These are phyloP conservation scores for Dendropsophus ebraccatus DNA, from an alignment of 2,113 vertebrate species.

Conservation along the genomic window DNA sequence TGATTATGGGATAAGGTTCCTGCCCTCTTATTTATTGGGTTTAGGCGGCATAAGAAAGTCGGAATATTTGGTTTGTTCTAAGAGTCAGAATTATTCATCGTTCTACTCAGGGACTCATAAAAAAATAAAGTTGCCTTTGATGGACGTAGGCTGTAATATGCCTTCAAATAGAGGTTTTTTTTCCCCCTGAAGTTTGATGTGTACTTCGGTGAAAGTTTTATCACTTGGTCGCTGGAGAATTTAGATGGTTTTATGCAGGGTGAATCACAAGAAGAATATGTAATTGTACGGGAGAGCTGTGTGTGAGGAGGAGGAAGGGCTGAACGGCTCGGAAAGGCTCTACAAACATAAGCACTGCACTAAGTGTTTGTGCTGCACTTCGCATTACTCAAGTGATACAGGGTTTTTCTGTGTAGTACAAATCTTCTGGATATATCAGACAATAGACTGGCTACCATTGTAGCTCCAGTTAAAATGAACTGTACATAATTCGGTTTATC, in stretches of 20 bases:
- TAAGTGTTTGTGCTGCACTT: background rate
- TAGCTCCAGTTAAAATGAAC: background rate
- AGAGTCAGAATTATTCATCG: constrained; percentile 35
- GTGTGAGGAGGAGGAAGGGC: background rate
- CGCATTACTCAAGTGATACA: background rate
- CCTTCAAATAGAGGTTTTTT: constrained; percentile 12
- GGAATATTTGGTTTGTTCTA: background rate
- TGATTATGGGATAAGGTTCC: background rate
- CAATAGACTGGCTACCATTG: background rate
- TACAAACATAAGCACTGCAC: background rate
- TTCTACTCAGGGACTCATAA: constrained; percentile 19
- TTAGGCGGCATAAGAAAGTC: background rate
- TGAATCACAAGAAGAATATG: constrained; percentile 10
- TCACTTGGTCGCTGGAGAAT: background rate
- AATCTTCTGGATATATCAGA: background rate
- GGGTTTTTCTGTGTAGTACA: background rate
- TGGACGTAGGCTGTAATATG: constrained; percentile 11
- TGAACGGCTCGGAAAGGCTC: background rate
- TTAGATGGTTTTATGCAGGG: constrained; percentile 18
- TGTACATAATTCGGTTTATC: background rate
- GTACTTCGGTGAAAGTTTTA: constrained; percentile 17
- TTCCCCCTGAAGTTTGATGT: constrained; percentile 17
- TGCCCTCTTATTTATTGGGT: background rate
- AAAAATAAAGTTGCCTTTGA: background rate
- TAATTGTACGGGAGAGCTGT: background rate